These are phyloP conservation scores for Synanthedon vespiformis DNA, from an alignment of 2,888 invertebrate species.

Conservation along the genomic window DNA sequence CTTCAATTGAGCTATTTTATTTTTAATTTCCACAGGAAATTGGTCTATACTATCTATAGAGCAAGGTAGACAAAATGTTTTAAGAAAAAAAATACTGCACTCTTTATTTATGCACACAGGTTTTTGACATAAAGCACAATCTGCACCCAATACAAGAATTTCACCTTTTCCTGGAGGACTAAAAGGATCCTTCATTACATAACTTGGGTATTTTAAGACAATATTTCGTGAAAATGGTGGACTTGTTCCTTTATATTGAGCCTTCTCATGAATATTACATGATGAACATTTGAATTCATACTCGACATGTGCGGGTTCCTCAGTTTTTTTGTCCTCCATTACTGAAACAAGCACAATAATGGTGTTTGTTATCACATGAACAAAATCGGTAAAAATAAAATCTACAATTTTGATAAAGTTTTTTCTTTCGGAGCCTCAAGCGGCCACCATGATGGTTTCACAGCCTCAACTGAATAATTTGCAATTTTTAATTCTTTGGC, in stretches of 20 bases:
- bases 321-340: constrained; percentile 33
- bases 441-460: constrained; percentile 88
- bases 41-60: constrained; percentile 64
- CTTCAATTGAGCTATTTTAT: constrained; percentile 64
- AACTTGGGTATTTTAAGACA: constrained; percentile 78
- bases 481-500: constrained; percentile 70
- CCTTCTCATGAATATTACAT: constrained; percentile 77
- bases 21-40: constrained; percentile 79
- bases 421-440: constrained; percentile 75
- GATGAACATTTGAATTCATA: constrained; percentile 73
- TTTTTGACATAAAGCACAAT: constrained; percentile 77
- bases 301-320: constrained; percentile 20
- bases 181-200: constrained; percentile 89
- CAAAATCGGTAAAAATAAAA: constrained; percentile 8
- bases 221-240: constrained; percentile 81
- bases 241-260: constrained; percentile 79
- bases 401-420: constrained; percentile 12
- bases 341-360: constrained; percentile 27
- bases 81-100: constrained; percentile 85
- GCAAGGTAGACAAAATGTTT: constrained; percentile 80
- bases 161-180: constrained; percentile 80
- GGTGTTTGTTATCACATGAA: background rate
- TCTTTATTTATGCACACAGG: constrained; percentile 78
- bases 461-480: constrained; percentile 61
- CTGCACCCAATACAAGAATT: constrained; percentile 80